Conservation (phyloP, 2,888 invertebrate genomes). For the Scaptomyza tumidula region DNA sequence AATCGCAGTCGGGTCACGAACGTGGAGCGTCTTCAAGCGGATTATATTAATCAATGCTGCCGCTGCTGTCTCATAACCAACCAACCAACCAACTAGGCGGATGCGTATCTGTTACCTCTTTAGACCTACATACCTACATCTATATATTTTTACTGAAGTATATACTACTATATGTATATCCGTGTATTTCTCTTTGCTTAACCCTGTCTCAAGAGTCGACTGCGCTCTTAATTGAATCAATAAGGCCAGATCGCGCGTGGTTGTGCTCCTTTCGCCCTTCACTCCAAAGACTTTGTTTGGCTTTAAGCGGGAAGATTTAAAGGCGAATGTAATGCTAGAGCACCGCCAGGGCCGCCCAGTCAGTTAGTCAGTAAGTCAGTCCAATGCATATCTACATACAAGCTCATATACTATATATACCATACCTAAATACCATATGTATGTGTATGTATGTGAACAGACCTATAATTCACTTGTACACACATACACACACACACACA, state of each 20-base stretch:
- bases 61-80: slow-evolving; percentile 55
- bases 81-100: slow-evolving; percentile 72
- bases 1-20: slow-evolving; percentile 53
- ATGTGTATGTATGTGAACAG: slow-evolving; percentile 11
- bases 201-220: slow-evolving; percentile 22
- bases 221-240: slow-evolving; percentile 71
- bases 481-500: slow-evolving; percentile 20
- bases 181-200: slow-evolving; percentile 10
- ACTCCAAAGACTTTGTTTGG: slow-evolving; percentile 71
- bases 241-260: slow-evolving; percentile 63
- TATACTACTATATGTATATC: slow-evolving; percentile 3
- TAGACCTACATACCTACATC: slow-evolving; percentile 5
- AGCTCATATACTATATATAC: too few species aligned
- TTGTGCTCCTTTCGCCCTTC: slow-evolving; percentile 36
- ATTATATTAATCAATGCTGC: slow-evolving; percentile 82
- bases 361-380: not conserved
- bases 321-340: slow-evolving; percentile 74
- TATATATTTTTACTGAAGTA: slow-evolving; percentile 1
- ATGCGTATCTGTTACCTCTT: slow-evolving; percentile 58
- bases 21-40: slow-evolving; percentile 79
- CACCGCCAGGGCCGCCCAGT: slow-evolving; percentile 55
- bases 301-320: slow-evolving; percentile 82
- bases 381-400: slow-evolving; percentile 21
- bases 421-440: slow-evolving; percentile 10
- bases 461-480: not conserved